Evolutionary conservation across 2,888 invertebrate species (phyloP).

Genomic region (Morpho achilles): DNA sequence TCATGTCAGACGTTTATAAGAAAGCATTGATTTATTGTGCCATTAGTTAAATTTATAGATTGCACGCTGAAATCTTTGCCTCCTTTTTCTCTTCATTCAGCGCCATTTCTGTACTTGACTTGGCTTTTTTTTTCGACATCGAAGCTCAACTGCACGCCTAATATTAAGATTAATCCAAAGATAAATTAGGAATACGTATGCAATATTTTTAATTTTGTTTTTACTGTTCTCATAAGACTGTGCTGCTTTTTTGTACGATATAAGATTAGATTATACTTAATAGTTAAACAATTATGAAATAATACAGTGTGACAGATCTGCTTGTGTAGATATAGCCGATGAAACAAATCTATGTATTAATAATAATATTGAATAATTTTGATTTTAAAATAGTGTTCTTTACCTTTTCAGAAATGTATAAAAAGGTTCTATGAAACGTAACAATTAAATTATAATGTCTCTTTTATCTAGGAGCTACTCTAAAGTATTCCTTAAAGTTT

Average conservation of each 20-base stretch:
- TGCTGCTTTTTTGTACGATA: slow-evolving; percentile 11
- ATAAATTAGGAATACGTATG: slow-evolving; percentile 24
- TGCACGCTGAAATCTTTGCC: slow-evolving; percentile 1
- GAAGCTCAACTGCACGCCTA: slow-evolving; percentile 23
- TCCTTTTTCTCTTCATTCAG: slow-evolving; percentile 23
- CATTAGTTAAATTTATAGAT: slow-evolving; percentile 13
- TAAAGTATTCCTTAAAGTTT: no score
- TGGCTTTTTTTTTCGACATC: slow-evolving; percentile 19
- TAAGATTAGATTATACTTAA: not conserved
- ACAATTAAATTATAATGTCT: no score
- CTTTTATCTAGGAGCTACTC: no score
- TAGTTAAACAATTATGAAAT: not conserved
- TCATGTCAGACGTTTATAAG: not conserved
- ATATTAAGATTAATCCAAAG: slow-evolving; percentile 25
- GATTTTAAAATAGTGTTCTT: no score
- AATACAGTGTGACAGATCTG: no score
- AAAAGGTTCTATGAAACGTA: no score
- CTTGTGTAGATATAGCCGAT: not conserved
- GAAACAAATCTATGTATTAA: not conserved
- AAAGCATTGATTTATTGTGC: slow-evolving; percentile 15
- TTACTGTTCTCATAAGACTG: slow-evolving; percentile 13
- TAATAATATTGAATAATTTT: no score
- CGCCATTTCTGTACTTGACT: slow-evolving; percentile 48
- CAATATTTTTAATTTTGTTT: slow-evolving; percentile 6
- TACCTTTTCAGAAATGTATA: no score